These are phyloP conservation scores for Pachyramphus minor DNA, from an alignment of 2,113 vertebrate genomes.

Conservation along the genomic window DNA sequence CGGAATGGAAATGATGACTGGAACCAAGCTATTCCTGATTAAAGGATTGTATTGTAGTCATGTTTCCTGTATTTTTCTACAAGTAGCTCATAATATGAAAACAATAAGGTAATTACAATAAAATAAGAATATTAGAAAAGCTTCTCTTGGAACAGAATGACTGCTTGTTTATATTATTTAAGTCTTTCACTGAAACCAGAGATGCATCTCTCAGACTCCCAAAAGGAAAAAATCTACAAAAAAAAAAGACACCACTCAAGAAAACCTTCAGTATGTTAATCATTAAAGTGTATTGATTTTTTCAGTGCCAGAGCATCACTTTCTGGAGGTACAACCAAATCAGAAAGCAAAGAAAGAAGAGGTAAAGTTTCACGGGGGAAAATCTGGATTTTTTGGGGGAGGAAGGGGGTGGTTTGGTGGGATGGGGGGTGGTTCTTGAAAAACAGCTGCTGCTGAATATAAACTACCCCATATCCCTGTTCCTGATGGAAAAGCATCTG, in stretches of 20 bases:
- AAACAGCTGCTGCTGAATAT: not conserved
- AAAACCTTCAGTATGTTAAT: not conserved
- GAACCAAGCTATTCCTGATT: slow-evolving; percentile 60
- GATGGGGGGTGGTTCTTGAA: not conserved
- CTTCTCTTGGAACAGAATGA: slow-evolving; percentile 58
- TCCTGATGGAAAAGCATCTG: not conserved
- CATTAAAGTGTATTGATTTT: not conserved
- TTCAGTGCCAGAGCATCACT: slow-evolving; percentile 20
- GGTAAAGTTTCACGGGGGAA: not conserved
- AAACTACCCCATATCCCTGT: not conserved
- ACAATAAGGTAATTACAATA: slow-evolving; percentile 73
- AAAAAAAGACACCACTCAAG: not conserved
- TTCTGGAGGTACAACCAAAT: slow-evolving; percentile 22
- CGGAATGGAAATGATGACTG: slow-evolving; percentile 54
- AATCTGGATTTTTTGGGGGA: not conserved
- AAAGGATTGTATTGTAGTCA: slow-evolving; percentile 68
- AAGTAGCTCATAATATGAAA: slow-evolving; percentile 76
- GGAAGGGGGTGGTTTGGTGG: too few species aligned
- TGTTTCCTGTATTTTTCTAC: slow-evolving; percentile 76
- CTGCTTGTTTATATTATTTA: slow-evolving; percentile 49
- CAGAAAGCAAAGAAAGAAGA: slow-evolving; percentile 6
- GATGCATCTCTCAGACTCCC: slow-evolving; percentile 38
- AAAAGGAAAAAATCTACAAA: not conserved
- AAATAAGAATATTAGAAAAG: slow-evolving; percentile 62
- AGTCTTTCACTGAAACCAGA: slow-evolving; percentile 70